Percentiles rank a stretch among this genome's conserved stretches.
phyloP scores from a whole-genome alignment of 2,113 vertebrate species.

The Aviceda subcristata region DNA sequence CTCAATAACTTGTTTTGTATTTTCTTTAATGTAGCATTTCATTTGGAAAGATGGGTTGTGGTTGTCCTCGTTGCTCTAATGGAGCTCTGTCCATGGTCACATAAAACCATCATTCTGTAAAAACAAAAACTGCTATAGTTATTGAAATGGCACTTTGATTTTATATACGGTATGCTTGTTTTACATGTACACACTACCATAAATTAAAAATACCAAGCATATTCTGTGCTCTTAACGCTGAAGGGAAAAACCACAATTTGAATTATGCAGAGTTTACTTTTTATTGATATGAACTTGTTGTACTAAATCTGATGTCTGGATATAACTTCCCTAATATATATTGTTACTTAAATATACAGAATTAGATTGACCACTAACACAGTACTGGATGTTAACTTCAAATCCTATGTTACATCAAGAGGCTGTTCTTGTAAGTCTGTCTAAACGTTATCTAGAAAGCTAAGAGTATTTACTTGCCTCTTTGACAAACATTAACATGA shows the following conservation, averaged over 20 bases:
- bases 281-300: slow-evolving; percentile 74
- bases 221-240: slow-evolving; percentile 69
- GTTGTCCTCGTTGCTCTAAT: slow-evolving; percentile 33
- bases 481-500: slow-evolving; percentile 64
- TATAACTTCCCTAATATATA: slow-evolving; percentile 71
- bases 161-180: slow-evolving; percentile 55
- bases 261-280: slow-evolving; percentile 77
- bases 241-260: slow-evolving; percentile 78
- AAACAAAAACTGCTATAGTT: slow-evolving; percentile 54
- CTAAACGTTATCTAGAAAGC: slow-evolving; percentile 77
- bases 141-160: slow-evolving; percentile 72
- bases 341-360: slow-evolving; percentile 63
- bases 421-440: slow-evolving; percentile 61
- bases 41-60: slow-evolving; percentile 38
- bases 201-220: slow-evolving; percentile 65
- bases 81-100: slow-evolving; percentile 33
- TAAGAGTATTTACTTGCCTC: slow-evolving; percentile 76
- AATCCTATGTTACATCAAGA: slow-evolving; percentile 48
- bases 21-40: slow-evolving; percentile 55
- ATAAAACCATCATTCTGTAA: slow-evolving; percentile 65
- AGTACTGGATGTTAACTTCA: slow-evolving; percentile 69
- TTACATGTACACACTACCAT: slow-evolving; percentile 71
- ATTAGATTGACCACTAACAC: slow-evolving; percentile 76
- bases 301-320: slow-evolving; percentile 70
- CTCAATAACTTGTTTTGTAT: neutral